Evolutionary conservation across 2,888 invertebrate species (phyloP).

Genomic region (Heteropelma amictum): DNA sequence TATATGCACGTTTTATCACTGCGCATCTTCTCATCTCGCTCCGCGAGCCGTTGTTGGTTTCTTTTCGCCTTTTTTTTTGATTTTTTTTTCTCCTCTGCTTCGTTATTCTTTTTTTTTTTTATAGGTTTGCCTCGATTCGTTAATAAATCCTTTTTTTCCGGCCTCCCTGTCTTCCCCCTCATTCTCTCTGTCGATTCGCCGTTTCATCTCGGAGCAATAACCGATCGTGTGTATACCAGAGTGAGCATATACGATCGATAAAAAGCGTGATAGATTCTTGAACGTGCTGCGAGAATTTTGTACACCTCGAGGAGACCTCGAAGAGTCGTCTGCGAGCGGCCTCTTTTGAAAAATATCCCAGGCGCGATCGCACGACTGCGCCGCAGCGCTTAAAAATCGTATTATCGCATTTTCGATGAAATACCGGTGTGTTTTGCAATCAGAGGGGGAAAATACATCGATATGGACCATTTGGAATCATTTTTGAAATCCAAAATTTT

Average conservation of each 20-base stretch:
- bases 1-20: conserved; percentile 40
- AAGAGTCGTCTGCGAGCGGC: not conserved
- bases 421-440: too few species aligned
- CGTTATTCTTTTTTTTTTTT: not conserved
- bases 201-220: conserved; percentile 35
- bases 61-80: too few species aligned
- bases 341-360: conserved; percentile 8
- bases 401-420: too few species aligned
- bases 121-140: not conserved
- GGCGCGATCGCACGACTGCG: too few species aligned
- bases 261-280: conserved; percentile 47
- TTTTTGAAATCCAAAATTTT: too few species aligned
- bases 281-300: conserved; percentile 25
- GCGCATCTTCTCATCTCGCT: not conserved
- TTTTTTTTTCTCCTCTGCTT: not conserved
- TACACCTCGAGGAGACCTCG: not conserved
- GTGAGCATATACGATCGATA: conserved; percentile 18
- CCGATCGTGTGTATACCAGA: conserved; percentile 15
- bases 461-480: too few species aligned
- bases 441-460: too few species aligned
- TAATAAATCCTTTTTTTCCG: conserved; percentile 44
- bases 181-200: conserved; percentile 6
- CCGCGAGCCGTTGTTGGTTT: not conserved
- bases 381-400: too few species aligned
- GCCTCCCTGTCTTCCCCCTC: not conserved